Base-by-base conservation (phyloP, 2,113 vertebrate species). In the Struthio camelus region DNA sequence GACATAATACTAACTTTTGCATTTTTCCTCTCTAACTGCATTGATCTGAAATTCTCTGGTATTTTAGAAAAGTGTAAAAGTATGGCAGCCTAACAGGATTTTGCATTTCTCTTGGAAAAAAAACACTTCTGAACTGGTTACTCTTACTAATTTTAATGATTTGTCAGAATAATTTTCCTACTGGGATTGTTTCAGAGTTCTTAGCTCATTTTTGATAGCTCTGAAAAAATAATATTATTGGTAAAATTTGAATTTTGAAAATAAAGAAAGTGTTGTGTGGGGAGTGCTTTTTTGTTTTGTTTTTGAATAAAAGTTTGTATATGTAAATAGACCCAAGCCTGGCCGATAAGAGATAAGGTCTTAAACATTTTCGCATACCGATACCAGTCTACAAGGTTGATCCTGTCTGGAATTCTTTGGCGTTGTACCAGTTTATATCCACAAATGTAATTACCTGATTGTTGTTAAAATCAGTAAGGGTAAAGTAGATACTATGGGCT, bases 201-300 rank as follows among this genome's bases (percentile, higher is more conserved):
- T 67, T 66, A 80, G 28, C 22, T 46, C 40, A 9, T 11, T 91
- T 73, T 66, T 73, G 22, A 17, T 73, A 53, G 27, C 24, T 86
- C 24, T 54, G 66, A 24, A 64, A 56, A 71, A 78, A 56, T 9
- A 64, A 50, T 50, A 18, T n/a, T 56, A 38, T 14, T 78, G 34
- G 13, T 28, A 14, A 66, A 54, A 23, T 13, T 38, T 19, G 46
- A 54, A 54, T 54, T 75, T 48, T 80, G 23, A 61, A 75, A 80
- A 48, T 38, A 6, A 27, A 23, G 48, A 36, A 32, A n/a, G n/a
- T n/a, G n/a, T n/a, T n/a, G 4, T 23, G 36, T 50, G 42, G 13
- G 18, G 0, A n/a, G n/a, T n/a, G n/a, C n/a, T n/a, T n/a, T n/a
- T 46, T 70, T 46, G 20, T 4, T 36, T 34, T 40, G 44, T 53